Conservation (phyloP, 2,888 invertebrate genomes). For the Cerastis rubricosa region DNA sequence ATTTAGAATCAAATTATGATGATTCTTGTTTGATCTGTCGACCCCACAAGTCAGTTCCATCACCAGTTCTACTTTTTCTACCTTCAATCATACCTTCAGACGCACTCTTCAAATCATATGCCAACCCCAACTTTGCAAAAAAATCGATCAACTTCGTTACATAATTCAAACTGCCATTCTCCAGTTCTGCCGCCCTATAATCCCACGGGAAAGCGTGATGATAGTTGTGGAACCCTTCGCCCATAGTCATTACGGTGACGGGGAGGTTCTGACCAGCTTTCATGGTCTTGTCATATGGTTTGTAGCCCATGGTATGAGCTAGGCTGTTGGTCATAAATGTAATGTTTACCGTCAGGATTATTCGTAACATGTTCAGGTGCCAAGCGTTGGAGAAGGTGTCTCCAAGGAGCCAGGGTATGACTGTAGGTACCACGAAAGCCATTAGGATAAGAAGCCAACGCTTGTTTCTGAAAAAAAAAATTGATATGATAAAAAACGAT, state of each 20-base stretch:
- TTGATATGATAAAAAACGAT: too few species aligned
- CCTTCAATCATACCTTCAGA: slow-evolving; percentile 29
- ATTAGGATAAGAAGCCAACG: slow-evolving; percentile 35
- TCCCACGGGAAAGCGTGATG: slow-evolving; percentile 78
- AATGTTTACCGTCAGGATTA: slow-evolving; percentile 32
- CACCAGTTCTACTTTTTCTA: slow-evolving; percentile 57
- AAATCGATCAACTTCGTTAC: slow-evolving; percentile 66
- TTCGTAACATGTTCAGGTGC: slow-evolving; percentile 55
- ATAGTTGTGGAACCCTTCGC: slow-evolving; percentile 78
- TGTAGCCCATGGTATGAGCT: slow-evolving; percentile 89
- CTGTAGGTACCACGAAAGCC: slow-evolving; percentile 49
- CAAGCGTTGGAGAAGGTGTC: slow-evolving; percentile 51
- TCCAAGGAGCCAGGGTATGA: slow-evolving; percentile 45
- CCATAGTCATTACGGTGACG: slow-evolving; percentile 63
- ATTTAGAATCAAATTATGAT: too few species aligned
- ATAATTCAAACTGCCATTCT: slow-evolving; percentile 60
- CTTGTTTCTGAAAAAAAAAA: slow-evolving; percentile 49
- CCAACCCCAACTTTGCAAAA: slow-evolving; percentile 65
- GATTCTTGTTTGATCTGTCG: neutral
- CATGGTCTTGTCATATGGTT: slow-evolving; percentile 83
- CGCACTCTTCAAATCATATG: slow-evolving; percentile 66
- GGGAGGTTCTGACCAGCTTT: slow-evolving; percentile 67
- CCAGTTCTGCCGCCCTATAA: slow-evolving; percentile 73
- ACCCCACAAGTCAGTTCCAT: slow-evolving; percentile 47
- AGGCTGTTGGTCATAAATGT: slow-evolving; percentile 92